Percentiles rank a stretch among this genome's conserved stretches.
phyloP scores from a whole-genome alignment of 2,888 invertebrate species.

The Monopis laevigella region DNA sequence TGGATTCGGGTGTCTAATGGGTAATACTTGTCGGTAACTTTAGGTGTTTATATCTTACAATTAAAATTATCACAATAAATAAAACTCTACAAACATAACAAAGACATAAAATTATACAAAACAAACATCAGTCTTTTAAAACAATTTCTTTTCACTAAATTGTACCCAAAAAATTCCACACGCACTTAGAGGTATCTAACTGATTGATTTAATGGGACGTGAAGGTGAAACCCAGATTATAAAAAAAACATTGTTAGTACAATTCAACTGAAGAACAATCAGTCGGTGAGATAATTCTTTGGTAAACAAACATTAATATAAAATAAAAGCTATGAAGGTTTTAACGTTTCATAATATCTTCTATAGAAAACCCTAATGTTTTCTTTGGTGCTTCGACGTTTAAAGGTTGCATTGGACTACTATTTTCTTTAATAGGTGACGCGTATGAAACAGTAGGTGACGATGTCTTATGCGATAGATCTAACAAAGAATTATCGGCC shows the following conservation, averaged over 20 bases:
- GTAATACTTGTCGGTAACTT: constrained; percentile 66
- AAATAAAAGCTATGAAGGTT: constrained; percentile 22
- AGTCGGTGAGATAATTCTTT: constrained; percentile 37
- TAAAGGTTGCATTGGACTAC: constrained; percentile 35
- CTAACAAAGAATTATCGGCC: constrained; percentile 55
- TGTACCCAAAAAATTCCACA: no score
- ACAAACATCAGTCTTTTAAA: constrained; percentile 52
- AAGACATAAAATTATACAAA: constrained; percentile 34
- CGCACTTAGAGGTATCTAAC: no score
- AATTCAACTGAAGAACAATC: neutral
- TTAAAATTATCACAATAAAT: constrained; percentile 59
- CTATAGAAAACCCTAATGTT: constrained; percentile 83
- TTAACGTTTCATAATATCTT: constrained; percentile 89
- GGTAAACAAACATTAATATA: constrained; percentile 25
- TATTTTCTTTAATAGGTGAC: constrained; percentile 28
- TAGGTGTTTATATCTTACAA: constrained; percentile 44
- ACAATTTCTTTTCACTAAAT: no score
- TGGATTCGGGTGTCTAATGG: no score
- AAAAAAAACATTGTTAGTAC: no score
- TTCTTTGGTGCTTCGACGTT: constrained; percentile 50
- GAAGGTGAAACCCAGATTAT: no score
- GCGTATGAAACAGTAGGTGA: constrained; percentile 35
- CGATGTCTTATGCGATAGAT: constrained; percentile 66
- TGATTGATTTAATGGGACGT: no score
- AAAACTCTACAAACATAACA: constrained; percentile 58